A percentile compares a stretch with the other conserved stretches of the same genome.
Evolutionary conservation across 2,888 invertebrate genomes (phyloP).

Genomic region (Saturnia pavonia): DNA sequence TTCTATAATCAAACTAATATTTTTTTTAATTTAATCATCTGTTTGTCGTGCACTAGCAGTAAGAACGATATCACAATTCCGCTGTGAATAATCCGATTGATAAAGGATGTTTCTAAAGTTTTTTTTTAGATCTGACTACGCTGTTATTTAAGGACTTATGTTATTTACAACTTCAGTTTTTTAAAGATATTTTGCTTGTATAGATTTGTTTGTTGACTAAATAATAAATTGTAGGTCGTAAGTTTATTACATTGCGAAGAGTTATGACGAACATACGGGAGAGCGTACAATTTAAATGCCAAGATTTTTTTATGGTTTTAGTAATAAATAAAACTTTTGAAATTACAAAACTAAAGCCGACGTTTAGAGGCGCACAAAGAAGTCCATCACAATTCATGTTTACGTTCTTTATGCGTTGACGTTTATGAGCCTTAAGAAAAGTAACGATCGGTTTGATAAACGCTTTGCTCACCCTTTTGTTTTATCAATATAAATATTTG

Average conservation of each 20-base stretch:
- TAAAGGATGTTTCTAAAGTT: no score
- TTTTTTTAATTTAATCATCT: no score
- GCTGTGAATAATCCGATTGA: no score
- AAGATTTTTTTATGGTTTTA: conserved; percentile 17
- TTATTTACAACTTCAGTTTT: no score
- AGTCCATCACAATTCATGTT: conserved; percentile 5
- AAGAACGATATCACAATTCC: no score
- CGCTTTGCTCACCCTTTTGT: background rate
- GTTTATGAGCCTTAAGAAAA: conserved; percentile 5
- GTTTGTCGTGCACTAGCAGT: no score
- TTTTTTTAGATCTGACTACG: no score
- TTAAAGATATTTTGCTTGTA: no score
- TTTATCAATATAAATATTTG: background rate
- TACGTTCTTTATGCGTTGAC: conserved; percentile 9
- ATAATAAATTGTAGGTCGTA: conserved; percentile 10
- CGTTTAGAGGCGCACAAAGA: conserved; percentile 7
- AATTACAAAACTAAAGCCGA: conserved; percentile 15
- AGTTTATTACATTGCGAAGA: conserved; percentile 17
- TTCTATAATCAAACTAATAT: no score
- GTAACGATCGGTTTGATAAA: conserved; percentile 8
- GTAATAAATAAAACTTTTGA: conserved; percentile 18
- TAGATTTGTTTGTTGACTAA: background rate
- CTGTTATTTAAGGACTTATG: no score
- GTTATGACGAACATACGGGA: conserved; percentile 18
- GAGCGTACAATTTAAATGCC: conserved; percentile 1